A percentile compares a stretch with the other conserved stretches of the same genome.
Evolutionary conservation across 2,797 vertebrate genomes (phyloP).

Genomic region (Neosilurus hyrtlii): DNA sequence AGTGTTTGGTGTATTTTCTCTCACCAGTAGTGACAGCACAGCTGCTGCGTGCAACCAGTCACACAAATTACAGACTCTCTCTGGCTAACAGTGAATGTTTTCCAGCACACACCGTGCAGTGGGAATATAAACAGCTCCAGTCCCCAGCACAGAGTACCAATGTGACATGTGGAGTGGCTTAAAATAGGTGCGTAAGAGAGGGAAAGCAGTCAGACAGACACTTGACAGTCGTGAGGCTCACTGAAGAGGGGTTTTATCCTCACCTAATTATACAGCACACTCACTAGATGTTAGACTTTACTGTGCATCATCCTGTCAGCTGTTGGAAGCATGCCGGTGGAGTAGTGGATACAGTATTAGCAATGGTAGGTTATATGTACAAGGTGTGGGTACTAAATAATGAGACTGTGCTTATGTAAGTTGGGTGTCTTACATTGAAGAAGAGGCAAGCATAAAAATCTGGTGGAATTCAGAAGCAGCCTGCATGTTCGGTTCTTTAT

Average conservation of each 20-base stretch:
- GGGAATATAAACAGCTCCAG: background rate
- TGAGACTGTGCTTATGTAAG: too few relatives aligned
- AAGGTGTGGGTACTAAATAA: too few relatives aligned
- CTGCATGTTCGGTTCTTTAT: too few relatives aligned
- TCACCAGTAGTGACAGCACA: slow-evolving; percentile 1
- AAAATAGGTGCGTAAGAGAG: background rate
- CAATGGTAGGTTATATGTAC: background rate
- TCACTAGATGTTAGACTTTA: slow-evolving; percentile 1
- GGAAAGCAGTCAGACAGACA: slow-evolving; percentile 9
- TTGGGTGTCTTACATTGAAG: too few relatives aligned
- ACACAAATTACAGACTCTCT: slow-evolving; percentile 12
- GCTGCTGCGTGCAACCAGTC: background rate
- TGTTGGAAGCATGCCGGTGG: background rate
- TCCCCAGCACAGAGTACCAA: background rate
- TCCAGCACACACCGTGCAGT: background rate
- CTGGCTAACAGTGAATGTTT: background rate
- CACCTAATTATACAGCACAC: slow-evolving; percentile 16
- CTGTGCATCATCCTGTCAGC: background rate
- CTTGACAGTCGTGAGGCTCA: slow-evolving; percentile 12
- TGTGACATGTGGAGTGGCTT: slow-evolving; percentile 9
- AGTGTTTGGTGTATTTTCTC: background rate
- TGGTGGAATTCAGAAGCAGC: too few relatives aligned
- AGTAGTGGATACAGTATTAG: background rate
- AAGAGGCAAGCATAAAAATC: too few relatives aligned
- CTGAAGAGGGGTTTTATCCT: slow-evolving; percentile 17